These are phyloP conservation scores for Mesochorus sp. DNA, from an alignment of 2,888 invertebrate species.

Conservation along the genomic window DNA sequence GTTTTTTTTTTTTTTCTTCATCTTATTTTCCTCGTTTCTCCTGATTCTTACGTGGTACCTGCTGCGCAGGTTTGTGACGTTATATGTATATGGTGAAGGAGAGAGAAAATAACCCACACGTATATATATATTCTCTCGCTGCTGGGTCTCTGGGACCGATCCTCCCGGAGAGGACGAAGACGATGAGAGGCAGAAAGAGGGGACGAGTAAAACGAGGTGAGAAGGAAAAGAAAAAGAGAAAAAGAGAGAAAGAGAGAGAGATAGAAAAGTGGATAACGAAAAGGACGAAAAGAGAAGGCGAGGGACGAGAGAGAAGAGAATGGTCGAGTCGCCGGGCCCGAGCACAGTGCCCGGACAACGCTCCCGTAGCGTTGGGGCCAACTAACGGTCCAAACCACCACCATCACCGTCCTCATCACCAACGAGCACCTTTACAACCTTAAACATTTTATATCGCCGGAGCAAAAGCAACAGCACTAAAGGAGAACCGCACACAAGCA, in stretches of 20 bases:
- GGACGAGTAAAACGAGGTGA: conserved; percentile 23
- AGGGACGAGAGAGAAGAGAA: conserved; percentile 66
- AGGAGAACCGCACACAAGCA: conserved; percentile 33
- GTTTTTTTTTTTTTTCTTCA: conserved; percentile 3
- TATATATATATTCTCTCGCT: conserved; percentile 50
- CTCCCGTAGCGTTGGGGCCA: conserved; percentile 80
- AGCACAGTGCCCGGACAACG: conserved; percentile 80
- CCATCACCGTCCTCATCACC: conserved; percentile 63
- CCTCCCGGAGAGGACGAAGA: conserved; percentile 11
- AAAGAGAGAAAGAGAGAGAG: conserved; percentile 27
- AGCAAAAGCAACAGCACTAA: conserved; percentile 18
- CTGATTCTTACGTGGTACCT: conserved; percentile 49
- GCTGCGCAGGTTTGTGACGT: conserved; percentile 52
- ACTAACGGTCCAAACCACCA: conserved; percentile 81
- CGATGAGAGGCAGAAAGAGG: conserved; percentile 13
- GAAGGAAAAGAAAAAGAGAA: conserved; percentile 30
- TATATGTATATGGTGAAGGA: conserved; percentile 6
- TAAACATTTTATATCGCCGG: conserved; percentile 36
- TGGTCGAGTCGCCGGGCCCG: conserved; percentile 67
- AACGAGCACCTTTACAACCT: conserved; percentile 44
- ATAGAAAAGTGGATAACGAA: conserved; percentile 13
- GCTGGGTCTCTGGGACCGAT: conserved; percentile 52
- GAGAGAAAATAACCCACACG: conserved; percentile 30
- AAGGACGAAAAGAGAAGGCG: conserved; percentile 39
- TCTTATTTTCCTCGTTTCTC: neutral